A percentile compares a stretch with the other conserved stretches of the same genome.
Conservation (phyloP, 2,797 vertebrate genomes). For the Anomalospiza imberbis region DNA sequence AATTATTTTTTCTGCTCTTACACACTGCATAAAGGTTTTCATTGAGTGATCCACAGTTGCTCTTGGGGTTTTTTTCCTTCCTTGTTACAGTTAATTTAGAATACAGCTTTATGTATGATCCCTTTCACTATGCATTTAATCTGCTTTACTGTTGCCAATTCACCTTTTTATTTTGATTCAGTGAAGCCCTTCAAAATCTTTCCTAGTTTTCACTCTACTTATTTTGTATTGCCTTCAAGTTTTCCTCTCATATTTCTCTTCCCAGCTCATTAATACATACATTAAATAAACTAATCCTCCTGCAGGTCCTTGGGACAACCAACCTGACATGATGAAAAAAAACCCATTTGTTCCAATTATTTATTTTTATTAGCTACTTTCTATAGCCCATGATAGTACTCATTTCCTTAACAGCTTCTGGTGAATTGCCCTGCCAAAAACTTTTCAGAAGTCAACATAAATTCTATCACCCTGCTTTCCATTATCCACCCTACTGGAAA, state of each 20-base stretch:
- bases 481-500: background rate
- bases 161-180: conserved; percentile 44
- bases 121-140: conserved; percentile 51
- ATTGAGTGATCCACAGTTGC: background rate
- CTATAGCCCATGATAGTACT: conserved; percentile 11
- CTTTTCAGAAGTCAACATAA: conserved; percentile 29
- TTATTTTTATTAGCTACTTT: conserved; percentile 60
- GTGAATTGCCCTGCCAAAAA: conserved; percentile 32
- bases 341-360: conserved; percentile 57
- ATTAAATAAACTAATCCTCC: conserved; percentile 51
- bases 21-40: conserved; percentile 34
- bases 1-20: conserved; percentile 5
- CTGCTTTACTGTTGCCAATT: conserved; percentile 28
- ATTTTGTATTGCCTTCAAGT: conserved; percentile 35
- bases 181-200: conserved; percentile 37
- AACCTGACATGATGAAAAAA: conserved; percentile 37
- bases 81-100: conserved; percentile 50
- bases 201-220: conserved; percentile 4
- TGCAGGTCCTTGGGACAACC: conserved; percentile 30
- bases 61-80: background rate
- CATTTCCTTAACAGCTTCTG: conserved; percentile 62
- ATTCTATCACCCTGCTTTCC: background rate
- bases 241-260: conserved; percentile 40
- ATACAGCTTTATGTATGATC: background rate
- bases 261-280: conserved; percentile 47